Conservation (phyloP, 1,140 invertebrate genomes). For the Bactericera cockerelli region DNA sequence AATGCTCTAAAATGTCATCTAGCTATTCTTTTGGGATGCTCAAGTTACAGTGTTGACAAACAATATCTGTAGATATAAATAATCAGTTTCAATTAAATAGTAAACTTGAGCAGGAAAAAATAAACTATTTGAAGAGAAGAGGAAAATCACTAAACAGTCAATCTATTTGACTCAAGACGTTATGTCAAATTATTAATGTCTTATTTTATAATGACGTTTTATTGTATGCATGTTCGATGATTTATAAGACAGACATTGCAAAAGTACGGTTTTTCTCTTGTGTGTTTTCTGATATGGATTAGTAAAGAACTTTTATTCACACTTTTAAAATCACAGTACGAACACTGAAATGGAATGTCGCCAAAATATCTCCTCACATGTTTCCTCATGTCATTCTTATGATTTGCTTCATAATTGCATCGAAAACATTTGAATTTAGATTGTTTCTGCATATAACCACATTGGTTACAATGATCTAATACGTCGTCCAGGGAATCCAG, state of each 20-base stretch:
- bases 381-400: conserved; percentile 37
- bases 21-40: background rate
- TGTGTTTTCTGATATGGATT: conserved; percentile 87
- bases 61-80: background rate
- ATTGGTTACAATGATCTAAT: background rate
- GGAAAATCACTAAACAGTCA: too few relatives aligned
- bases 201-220: background rate
- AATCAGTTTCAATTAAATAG: too few relatives aligned
- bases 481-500: background rate
- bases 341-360: conserved; percentile 53
- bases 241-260: conserved; percentile 66
- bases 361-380: conserved; percentile 47
- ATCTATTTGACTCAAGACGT: too few relatives aligned
- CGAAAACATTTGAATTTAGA: background rate
- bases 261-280: conserved; percentile 85
- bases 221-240: background rate
- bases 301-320: conserved; percentile 95
- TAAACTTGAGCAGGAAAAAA: too few relatives aligned
- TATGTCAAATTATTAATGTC: too few relatives aligned
- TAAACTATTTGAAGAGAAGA: too few relatives aligned
- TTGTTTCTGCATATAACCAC: background rate
- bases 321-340: conserved; percentile 92
- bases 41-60: background rate
- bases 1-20: background rate
- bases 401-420: conserved; percentile 46